Evolutionary conservation across 2,113 vertebrate species (phyloP).

Genomic region (Nycticryphes semicollaris): DNA sequence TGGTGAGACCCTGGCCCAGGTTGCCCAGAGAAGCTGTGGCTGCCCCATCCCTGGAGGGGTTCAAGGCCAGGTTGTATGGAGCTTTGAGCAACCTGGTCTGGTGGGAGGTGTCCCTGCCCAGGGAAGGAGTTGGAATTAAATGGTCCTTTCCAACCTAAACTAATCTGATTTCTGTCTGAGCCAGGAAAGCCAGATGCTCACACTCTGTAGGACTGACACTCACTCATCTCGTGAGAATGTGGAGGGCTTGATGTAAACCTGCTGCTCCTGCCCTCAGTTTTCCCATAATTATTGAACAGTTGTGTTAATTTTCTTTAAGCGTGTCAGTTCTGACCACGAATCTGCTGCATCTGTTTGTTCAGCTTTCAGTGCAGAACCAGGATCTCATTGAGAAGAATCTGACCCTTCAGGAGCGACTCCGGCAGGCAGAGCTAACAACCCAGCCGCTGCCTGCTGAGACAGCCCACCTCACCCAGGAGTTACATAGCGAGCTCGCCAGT

Average conservation of each 20-base stretch:
- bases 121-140: not conserved
- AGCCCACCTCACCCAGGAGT: constrained; percentile 70
- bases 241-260: not conserved
- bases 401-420: constrained; percentile 88
- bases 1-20: not conserved
- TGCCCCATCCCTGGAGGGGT: not conserved
- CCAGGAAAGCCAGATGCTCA: not conserved
- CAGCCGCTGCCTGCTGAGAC: constrained; percentile 68
- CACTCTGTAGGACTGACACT: not conserved
- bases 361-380: constrained; percentile 95
- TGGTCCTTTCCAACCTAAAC: not conserved
- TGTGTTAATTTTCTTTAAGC: not conserved
- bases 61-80: not conserved
- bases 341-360: not conserved
- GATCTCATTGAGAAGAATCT: constrained; percentile 94
- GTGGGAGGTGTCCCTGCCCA: not conserved
- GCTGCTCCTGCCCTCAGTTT: not conserved
- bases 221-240: not conserved
- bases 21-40: not conserved
- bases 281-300: rapidly evolving
- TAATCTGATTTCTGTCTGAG: not conserved
- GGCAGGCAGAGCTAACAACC: constrained; percentile 67
- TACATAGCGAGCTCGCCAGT: constrained; percentile 84
- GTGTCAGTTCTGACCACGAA: not conserved
- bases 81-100: not conserved